Evolutionary conservation across 2,888 invertebrate genomes (phyloP), one percentile per base, ranked within the genome.

Genomic region (Rosalia funebris): DNA sequence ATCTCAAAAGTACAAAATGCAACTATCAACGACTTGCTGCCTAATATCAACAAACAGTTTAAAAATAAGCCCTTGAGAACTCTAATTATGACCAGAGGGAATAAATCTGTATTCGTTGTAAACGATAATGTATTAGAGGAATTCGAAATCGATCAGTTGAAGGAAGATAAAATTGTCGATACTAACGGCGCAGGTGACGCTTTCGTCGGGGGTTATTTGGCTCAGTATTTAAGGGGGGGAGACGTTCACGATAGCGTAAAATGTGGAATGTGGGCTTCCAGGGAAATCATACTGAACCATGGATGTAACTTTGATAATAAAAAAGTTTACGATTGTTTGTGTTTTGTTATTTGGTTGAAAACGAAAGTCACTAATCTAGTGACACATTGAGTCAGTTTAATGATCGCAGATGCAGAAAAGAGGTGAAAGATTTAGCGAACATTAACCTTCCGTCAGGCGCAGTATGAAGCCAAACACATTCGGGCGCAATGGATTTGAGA

Each of bases 101-200:
- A 55, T 1, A 58, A 70, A 41, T 39, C 73, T 1, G 59, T 75
- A 20, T 42, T 68, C 10, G 47, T 68, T 1, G 48, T 57, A 2
- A 4, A 37, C 10, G 9, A 57, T n/a, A 32, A 34, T 4, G 34
- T 37, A 25, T 15, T 70, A n/a, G 32, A 37, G 3, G 63, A 71
- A 47, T 68, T 68, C 52, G 39, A 59, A 0, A 68, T 71, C 3
- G 39, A 39, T 4, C 12, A 17, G 1, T 31, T 74, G 5, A 52
- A 64, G 7, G 50, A 55, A 15, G 48, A 52, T 0, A 41, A 62
- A 48, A 59, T 71, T 20, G 58, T 69, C 3, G 71, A 76, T 58
- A 74, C 74, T 0, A 72, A 63, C 37, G 74, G 73, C 12, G 76
- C 76, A n/a, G 76, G 76, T 3, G 76, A 76, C 56, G 72, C 71